Evolutionary conservation across 2,888 invertebrate species (phyloP).

Genomic region (Mimumesa dahlbomi): DNA sequence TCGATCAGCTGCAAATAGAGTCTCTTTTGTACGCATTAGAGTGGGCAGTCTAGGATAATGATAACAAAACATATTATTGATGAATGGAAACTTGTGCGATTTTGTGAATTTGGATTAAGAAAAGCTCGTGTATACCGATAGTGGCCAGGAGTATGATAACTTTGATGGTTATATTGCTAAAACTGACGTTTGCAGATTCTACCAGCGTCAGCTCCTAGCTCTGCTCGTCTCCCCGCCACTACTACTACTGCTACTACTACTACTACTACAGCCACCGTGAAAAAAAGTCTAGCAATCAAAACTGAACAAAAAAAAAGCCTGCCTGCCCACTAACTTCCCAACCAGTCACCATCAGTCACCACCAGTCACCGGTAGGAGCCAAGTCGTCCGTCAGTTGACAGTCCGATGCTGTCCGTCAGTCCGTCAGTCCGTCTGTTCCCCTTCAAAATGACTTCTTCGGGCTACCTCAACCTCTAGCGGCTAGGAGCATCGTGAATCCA

Average conservation of each 20-base stretch:
- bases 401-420: slow-evolving; percentile 73
- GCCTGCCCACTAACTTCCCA: slow-evolving; percentile 80
- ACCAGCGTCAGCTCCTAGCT: slow-evolving; percentile 80
- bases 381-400: slow-evolving; percentile 73
- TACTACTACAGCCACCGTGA: slow-evolving; percentile 79
- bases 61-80: slow-evolving; percentile 28
- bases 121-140: slow-evolving; percentile 58
- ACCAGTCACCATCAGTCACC: slow-evolving; percentile 80
- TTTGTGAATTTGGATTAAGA: slow-evolving; percentile 47
- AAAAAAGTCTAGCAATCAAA: slow-evolving; percentile 76
- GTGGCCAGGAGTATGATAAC: slow-evolving; percentile 74
- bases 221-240: slow-evolving; percentile 80
- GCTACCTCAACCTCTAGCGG: slow-evolving; percentile 75
- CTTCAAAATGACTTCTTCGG: slow-evolving; percentile 74
- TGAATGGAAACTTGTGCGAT: slow-evolving; percentile 41
- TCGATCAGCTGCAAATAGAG: slow-evolving; percentile 56
- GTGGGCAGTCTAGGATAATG: slow-evolving; percentile 73
- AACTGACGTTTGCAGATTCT: slow-evolving; percentile 80
- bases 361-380: slow-evolving; percentile 77
- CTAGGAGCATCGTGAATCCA: slow-evolving; percentile 76
- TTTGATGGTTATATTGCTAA: slow-evolving; percentile 77
- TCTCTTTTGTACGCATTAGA: slow-evolving; percentile 64
- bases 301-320: slow-evolving; percentile 76
- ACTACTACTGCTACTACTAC: slow-evolving; percentile 72
- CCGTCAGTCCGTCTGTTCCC: slow-evolving; percentile 72